Evolutionary conservation across 2,888 invertebrate genomes (phyloP).

Genomic region (Lacanobia oleracea): DNA sequence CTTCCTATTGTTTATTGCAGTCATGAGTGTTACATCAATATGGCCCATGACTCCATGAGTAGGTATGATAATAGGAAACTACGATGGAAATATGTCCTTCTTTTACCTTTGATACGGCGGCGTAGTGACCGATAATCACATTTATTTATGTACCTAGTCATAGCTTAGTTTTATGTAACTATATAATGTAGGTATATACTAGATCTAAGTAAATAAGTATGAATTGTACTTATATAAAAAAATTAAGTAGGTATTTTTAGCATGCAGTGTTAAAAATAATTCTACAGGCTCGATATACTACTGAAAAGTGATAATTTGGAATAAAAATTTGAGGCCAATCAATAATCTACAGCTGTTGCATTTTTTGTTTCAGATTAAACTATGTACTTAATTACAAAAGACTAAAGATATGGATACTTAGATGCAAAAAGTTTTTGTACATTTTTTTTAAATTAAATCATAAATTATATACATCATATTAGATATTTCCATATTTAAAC

Average conservation of each 20-base stretch:
- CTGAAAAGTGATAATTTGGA: slow-evolving; percentile 37
- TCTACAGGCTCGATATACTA: slow-evolving; percentile 27
- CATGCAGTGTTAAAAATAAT: slow-evolving; percentile 47
- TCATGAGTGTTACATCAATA: not conserved
- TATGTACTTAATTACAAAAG: not conserved
- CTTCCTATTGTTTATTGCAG: not conserved
- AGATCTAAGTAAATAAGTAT: not conserved
- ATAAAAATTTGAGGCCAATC: slow-evolving; percentile 28
- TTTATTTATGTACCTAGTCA: not conserved
- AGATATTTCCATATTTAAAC: not conserved
- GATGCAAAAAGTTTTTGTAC: not conserved
- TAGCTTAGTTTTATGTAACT: not conserved
- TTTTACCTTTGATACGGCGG: not conserved
- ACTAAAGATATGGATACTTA: not conserved
- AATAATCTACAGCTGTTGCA: slow-evolving; percentile 37
- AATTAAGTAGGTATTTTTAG: not conserved
- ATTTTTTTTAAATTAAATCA: not conserved
- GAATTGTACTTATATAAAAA: not conserved
- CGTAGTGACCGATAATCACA: not conserved
- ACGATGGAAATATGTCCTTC: not conserved
- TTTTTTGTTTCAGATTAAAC: not conserved
- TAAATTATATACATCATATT: not conserved
- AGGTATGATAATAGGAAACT: not conserved
- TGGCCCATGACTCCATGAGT: not conserved
- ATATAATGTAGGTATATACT: not conserved